Percentiles rank a stretch among this genome's conserved stretches.
These are phyloP conservation scores for Chrysemys picta DNA, from an alignment of 2,113 vertebrate genomes.

Conservation along the genomic window DNA sequence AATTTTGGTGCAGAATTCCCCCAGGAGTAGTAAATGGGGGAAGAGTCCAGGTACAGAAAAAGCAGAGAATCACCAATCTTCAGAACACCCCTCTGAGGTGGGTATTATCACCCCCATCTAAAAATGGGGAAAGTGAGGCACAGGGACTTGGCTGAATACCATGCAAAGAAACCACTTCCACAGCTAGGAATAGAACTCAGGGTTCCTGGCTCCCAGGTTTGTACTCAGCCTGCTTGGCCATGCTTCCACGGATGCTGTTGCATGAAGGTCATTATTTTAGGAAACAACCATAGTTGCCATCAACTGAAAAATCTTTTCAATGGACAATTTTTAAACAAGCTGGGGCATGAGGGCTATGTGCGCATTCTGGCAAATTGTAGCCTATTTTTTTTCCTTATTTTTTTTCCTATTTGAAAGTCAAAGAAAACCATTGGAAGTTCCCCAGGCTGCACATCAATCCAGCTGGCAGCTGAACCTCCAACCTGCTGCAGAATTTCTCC, in stretches of 20 bases:
- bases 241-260: neutral
- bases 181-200: neutral
- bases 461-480: neutral
- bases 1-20: neutral
- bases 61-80: rapidly evolving
- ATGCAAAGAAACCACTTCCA: neutral
- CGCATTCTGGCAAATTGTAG: neutral
- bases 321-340: neutral
- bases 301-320: neutral
- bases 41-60: rapidly evolving
- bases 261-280: neutral
- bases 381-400: neutral
- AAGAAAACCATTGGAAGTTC: neutral
- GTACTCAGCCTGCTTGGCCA: neutral
- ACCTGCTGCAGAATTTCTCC: neutral
- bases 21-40: neutral
- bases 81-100: neutral
- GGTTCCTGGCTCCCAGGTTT: neutral
- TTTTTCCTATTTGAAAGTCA: neutral
- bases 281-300: neutral
- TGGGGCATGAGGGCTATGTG: neutral
- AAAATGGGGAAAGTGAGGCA: rapidly evolving
- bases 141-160: neutral
- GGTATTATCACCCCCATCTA: neutral
- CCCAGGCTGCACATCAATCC: neutral